Conservation (phyloP, 2,888 invertebrate species). For the Tyria jacobaeae region DNA sequence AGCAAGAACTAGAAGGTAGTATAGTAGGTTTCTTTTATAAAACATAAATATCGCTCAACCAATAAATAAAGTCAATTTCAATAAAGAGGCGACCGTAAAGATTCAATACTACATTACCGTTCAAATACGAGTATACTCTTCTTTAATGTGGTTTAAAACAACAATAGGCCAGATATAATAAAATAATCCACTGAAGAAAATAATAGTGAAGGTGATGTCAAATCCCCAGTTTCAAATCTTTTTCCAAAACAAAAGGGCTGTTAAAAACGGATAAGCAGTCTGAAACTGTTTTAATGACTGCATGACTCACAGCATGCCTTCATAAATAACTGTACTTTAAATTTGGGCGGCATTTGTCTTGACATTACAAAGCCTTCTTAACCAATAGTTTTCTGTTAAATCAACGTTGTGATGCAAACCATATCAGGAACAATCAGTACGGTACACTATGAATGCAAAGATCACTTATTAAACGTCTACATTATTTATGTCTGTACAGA, state of each 20-base stretch:
- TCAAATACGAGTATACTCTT: too few species aligned
- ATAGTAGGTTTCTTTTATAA: neutral
- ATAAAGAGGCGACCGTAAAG: neutral
- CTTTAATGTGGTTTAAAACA: neutral
- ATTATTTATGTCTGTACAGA: conserved; percentile 70
- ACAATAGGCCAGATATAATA: too few species aligned
- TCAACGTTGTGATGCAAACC: conserved; percentile 38
- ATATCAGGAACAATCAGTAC: conserved; percentile 48
- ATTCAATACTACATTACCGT: too few species aligned
- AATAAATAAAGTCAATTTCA: too few species aligned
- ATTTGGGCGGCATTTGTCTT: conserved; percentile 7
- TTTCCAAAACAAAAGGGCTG: neutral
- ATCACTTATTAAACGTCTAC: conserved; percentile 70
- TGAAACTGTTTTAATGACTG: too few species aligned
- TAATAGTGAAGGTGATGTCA: neutral
- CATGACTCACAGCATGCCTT: neutral
- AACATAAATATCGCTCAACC: neutral
- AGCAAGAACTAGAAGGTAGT: neutral
- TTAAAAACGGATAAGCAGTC: neutral
- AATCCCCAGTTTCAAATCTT: neutral
- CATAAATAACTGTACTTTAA: neutral
- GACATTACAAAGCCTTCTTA: neutral
- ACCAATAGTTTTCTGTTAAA: conserved; percentile 31
- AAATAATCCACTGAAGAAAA: neutral
- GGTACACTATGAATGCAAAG: conserved; percentile 50